Percentiles rank a stretch among this genome's conserved stretches.
Evolutionary conservation across 2,888 invertebrate species (phyloP).

Genomic region (Proisotoma minuta): DNA sequence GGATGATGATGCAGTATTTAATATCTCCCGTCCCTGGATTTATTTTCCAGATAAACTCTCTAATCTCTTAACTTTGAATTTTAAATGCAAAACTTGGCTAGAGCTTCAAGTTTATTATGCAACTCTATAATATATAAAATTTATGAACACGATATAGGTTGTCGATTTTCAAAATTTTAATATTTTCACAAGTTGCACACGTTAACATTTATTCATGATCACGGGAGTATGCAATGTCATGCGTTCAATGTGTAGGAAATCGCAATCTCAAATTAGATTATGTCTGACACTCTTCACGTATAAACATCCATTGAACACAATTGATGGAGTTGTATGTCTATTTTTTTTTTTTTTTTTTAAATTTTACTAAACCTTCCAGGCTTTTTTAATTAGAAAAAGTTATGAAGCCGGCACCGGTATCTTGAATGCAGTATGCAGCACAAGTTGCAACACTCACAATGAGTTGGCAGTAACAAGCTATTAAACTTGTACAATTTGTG

Average conservation of each 20-base stretch:
- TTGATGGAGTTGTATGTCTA: no score
- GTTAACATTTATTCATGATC: constrained; percentile 12
- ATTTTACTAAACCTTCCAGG: no score
- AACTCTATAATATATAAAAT: constrained; percentile 1
- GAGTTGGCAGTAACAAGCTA: no score
- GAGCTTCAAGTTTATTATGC: constrained; percentile 4
- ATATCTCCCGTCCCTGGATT: neutral
- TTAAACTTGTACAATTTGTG: no score
- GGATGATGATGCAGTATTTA: neutral
- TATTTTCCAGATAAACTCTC: constrained; percentile 1
- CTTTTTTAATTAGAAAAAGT: no score
- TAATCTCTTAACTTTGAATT: neutral
- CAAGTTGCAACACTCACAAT: no score
- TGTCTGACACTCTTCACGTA: no score
- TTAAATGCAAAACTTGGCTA: constrained; percentile 1
- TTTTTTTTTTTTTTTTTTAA: no score
- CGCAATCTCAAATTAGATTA: no score
- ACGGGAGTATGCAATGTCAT: constrained; percentile 1
- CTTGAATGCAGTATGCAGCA: no score
- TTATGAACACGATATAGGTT: neutral
- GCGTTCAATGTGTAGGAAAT: neutral
- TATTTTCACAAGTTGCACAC: neutral
- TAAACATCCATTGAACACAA: no score
- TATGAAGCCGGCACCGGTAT: no score
- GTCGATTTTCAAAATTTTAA: neutral